These are phyloP conservation scores for Lordiphosa fenestrarum DNA, from an alignment of 2,888 invertebrate genomes.

Conservation along the genomic window DNA sequence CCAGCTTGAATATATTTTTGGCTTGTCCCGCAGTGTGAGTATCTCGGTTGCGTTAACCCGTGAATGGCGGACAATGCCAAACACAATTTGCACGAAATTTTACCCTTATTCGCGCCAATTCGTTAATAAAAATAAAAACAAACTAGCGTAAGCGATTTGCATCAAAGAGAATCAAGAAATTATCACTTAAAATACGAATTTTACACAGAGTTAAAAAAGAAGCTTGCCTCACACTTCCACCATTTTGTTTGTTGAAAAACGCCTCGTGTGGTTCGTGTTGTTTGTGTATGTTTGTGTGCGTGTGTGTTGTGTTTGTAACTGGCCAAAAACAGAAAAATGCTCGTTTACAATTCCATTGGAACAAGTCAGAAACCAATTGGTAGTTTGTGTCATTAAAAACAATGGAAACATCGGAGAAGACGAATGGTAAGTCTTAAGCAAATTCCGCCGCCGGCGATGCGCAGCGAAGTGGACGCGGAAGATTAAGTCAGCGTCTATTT, in stretches of 20 bases:
- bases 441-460: slow-evolving; percentile 22
- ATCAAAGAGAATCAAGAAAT: too few relatives aligned
- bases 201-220: too few relatives aligned
- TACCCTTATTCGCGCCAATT: too few relatives aligned
- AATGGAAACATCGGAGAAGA: slow-evolving; percentile 17
- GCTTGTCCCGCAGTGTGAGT: too few relatives aligned
- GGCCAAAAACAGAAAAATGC: slow-evolving; percentile 13
- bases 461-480: not conserved
- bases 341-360: slow-evolving; percentile 3
- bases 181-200: too few relatives aligned
- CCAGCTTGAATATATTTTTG: too few relatives aligned
- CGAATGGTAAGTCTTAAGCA: slow-evolving; percentile 16
- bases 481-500: slow-evolving; percentile 13
- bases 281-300: slow-evolving; percentile 8
- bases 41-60: too few relatives aligned
- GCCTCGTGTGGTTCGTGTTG: slow-evolving; percentile 12
- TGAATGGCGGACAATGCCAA: too few relatives aligned
- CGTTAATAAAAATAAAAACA: too few relatives aligned
- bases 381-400: slow-evolving; percentile 8
- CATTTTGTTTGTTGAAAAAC: slow-evolving; percentile 21
- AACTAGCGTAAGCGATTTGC: too few relatives aligned
- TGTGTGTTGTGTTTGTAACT: slow-evolving; percentile 11
- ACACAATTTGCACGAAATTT: too few relatives aligned
- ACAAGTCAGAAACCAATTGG: not conserved
- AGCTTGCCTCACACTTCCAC: slow-evolving; percentile 4